These are phyloP conservation scores for Ptychochromis oligacanthus DNA, from an alignment of 2,113 vertebrate genomes.

Conservation along the genomic window DNA sequence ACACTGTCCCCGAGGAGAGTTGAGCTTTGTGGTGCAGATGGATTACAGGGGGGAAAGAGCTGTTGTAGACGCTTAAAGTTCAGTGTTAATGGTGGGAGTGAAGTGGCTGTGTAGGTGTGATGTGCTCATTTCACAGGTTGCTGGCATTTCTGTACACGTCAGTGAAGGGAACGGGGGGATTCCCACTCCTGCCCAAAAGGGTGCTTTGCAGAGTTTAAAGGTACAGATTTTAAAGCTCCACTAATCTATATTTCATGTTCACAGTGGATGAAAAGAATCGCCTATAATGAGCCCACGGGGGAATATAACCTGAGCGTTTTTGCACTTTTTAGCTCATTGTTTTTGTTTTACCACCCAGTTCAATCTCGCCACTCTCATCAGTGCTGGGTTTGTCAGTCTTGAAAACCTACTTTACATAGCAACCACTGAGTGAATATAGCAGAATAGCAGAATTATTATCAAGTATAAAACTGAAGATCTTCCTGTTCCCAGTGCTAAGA, in stretches of 20 bases:
- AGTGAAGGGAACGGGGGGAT: slow-evolving; percentile 14
- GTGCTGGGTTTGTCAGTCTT: neutral
- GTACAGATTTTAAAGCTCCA: slow-evolving; percentile 11
- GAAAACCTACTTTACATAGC: neutral
- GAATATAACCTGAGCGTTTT: neutral
- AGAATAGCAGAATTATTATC: neutral
- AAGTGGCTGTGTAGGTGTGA: slow-evolving; percentile 76
- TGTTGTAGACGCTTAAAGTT: slow-evolving; percentile 72
- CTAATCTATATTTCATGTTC: neutral
- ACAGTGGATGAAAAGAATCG: neutral
- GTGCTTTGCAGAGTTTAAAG: neutral
- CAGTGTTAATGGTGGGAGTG: slow-evolving; percentile 73
- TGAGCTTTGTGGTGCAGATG: slow-evolving; percentile 71
- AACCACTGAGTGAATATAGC: neutral
- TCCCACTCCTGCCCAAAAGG: slow-evolving; percentile 29
- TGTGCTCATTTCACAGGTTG: slow-evolving; percentile 64
- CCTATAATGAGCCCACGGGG: neutral
- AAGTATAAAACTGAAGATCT: neutral
- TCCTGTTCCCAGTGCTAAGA: neutral
- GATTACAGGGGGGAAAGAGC: slow-evolving; percentile 63
- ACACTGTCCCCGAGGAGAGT: slow-evolving; percentile 67
- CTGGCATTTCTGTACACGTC: slow-evolving; percentile 40
- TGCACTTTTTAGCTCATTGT: neutral
- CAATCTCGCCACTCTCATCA: neutral
- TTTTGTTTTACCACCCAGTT: neutral